Evolutionary conservation across 1,140 invertebrate genomes (phyloP).

Genomic region (Drosophila tristis): DNA sequence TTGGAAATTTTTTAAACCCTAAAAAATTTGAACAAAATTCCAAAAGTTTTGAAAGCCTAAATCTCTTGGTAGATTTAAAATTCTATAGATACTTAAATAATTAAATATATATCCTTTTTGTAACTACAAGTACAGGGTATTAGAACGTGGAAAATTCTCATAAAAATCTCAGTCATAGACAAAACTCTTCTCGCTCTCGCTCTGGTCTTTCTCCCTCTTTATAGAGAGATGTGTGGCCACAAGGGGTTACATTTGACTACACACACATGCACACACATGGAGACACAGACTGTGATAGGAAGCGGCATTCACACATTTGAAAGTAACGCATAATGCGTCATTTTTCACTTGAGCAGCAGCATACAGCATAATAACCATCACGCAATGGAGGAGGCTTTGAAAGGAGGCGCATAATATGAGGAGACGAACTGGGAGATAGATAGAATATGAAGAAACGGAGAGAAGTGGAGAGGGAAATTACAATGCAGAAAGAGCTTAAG

Average conservation of each 20-base stretch:
- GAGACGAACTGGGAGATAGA: too few relatives aligned
- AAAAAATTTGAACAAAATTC: too few relatives aligned
- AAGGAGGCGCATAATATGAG: too few relatives aligned
- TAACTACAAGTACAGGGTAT: conserved; percentile 24
- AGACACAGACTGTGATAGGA: background rate
- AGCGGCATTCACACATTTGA: conserved; percentile 41
- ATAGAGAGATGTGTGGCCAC: conserved; percentile 37
- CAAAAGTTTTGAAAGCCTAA: too few relatives aligned
- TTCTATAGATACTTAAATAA: too few relatives aligned
- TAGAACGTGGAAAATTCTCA: conserved; percentile 39
- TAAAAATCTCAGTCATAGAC: conserved; percentile 64
- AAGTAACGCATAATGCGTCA: conserved; percentile 70
- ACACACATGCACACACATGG: conserved; percentile 28
- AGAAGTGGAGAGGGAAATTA: too few relatives aligned
- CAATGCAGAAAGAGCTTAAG: background rate
- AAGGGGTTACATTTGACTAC: conserved; percentile 63
- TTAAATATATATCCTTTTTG: too few relatives aligned
- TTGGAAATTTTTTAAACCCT: too few relatives aligned
- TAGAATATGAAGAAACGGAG: too few relatives aligned
- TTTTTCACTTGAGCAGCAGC: conserved; percentile 70
- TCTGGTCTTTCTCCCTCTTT: conserved; percentile 10
- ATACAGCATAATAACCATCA: conserved; percentile 30
- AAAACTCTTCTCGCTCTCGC: conserved; percentile 36
- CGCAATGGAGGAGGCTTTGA: conserved; percentile 6
- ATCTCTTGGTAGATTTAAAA: too few relatives aligned